A percentile compares a stretch with the other conserved stretches of the same genome.
These are phyloP conservation scores for Tetragnatha montana DNA, from an alignment of 2,888 invertebrate species.

Conservation along the genomic window DNA sequence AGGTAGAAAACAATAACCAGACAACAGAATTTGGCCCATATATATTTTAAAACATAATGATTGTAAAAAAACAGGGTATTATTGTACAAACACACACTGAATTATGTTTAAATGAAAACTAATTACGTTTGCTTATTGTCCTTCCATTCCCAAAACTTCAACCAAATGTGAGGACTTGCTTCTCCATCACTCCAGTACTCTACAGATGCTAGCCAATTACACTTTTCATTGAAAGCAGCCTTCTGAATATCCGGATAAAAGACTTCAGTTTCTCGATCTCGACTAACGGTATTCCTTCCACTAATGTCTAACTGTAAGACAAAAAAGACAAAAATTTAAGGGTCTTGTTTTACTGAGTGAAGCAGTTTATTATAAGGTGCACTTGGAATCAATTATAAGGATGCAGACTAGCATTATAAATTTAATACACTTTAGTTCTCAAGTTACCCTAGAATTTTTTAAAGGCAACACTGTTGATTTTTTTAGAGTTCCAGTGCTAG, in stretches of 20 bases:
- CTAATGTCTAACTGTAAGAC: slow-evolving; percentile 80
- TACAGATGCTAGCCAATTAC: slow-evolving; percentile 84
- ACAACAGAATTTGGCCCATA: background rate
- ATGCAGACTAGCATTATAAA: no score
- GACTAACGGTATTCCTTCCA: slow-evolving; percentile 82
- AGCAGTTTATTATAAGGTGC: no score
- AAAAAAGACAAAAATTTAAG: background rate
- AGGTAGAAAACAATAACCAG: no score
- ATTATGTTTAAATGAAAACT: background rate
- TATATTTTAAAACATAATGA: background rate
- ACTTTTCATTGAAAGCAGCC: slow-evolving; percentile 82
- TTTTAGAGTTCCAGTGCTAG: no score
- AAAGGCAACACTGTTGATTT: no score
- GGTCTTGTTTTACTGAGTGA: no score
- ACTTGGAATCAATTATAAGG: no score
- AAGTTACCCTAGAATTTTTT: no score
- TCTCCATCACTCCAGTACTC: slow-evolving; percentile 79
- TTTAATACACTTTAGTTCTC: no score
- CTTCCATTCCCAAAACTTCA: slow-evolving; percentile 86
- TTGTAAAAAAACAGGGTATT: background rate
- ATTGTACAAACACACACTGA: background rate
- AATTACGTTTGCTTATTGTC: slow-evolving; percentile 80
- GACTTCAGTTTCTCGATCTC: slow-evolving; percentile 80
- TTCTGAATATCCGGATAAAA: slow-evolving; percentile 82
- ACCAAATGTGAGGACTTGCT: slow-evolving; percentile 80